Percentiles rank a stretch among this genome's conserved stretches.
Evolutionary conservation across 2,797 vertebrate genomes (phyloP).

Genomic region (Crocidura indochinensis): DNA sequence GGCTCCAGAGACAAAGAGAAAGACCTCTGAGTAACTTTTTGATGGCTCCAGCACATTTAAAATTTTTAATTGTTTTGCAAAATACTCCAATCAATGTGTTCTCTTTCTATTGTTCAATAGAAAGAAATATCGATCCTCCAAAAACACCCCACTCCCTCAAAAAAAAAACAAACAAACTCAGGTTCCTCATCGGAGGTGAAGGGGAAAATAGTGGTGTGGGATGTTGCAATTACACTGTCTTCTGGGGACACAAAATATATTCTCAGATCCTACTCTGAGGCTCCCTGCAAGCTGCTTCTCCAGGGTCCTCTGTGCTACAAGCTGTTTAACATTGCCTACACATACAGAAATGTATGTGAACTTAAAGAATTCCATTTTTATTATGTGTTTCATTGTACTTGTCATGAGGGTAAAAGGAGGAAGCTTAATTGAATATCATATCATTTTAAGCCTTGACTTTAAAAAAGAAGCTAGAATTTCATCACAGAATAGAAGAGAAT

Average conservation of each 20-base stretch:
- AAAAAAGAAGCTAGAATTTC: background rate
- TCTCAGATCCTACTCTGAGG: background rate
- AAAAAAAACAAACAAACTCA: too few relatives aligned
- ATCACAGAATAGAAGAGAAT: background rate
- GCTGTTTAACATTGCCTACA: too few relatives aligned
- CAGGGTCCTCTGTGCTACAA: background rate
- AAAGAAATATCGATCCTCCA: too few relatives aligned
- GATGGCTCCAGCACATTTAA: too few relatives aligned
- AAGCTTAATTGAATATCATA: background rate
- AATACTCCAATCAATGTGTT: too few relatives aligned
- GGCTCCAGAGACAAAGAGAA: too few relatives aligned
- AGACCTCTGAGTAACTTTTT: too few relatives aligned
- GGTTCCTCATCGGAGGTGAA: background rate
- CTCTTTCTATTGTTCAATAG: too few relatives aligned
- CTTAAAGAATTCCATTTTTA: background rate
- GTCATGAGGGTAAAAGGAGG: background rate
- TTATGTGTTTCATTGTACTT: background rate
- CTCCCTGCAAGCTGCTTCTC: background rate
- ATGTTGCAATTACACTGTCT: background rate
- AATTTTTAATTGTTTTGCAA: too few relatives aligned
- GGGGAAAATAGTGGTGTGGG: background rate
- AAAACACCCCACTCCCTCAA: too few relatives aligned
- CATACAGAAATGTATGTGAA: rapidly evolving
- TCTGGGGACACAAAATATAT: background rate
- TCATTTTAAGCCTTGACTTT: background rate